phyloP scores from a whole-genome alignment of 2,797 vertebrate species.

The Thripadectes ignobilis region DNA sequence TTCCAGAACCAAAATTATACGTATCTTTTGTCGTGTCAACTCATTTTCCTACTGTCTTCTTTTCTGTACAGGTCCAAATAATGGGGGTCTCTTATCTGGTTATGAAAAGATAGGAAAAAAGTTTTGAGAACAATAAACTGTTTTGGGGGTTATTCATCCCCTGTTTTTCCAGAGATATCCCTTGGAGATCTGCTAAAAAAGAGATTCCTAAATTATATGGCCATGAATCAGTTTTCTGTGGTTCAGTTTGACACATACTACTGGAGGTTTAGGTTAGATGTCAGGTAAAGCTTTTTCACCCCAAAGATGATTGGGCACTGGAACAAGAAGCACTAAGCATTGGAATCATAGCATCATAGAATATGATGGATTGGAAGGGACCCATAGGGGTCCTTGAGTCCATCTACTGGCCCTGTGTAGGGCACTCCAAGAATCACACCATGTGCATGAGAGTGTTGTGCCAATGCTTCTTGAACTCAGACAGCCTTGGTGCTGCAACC shows the following conservation, averaged over 20 bases:
- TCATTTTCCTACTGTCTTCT: background rate
- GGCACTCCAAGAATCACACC: background rate
- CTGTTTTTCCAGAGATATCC: background rate
- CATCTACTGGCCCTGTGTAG: background rate
- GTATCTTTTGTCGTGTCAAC: background rate
- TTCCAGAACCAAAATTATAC: background rate
- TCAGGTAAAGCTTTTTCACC: background rate
- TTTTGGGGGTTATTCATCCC: background rate
- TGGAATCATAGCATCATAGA: background rate
- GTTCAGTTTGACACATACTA: background rate
- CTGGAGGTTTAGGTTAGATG: background rate
- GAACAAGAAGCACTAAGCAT: background rate
- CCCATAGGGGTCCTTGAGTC: background rate
- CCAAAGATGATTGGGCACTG: background rate
- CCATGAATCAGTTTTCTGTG: background rate
- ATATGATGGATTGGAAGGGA: background rate
- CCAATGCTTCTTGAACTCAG: background rate
- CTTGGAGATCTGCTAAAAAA: background rate
- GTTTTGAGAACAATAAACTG: accelerated
- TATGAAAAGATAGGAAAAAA: background rate
- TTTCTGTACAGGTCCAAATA: background rate
- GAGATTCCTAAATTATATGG: background rate
- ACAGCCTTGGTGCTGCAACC: background rate
- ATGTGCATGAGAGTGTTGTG: background rate
- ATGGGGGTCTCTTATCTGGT: background rate